phyloP scores from a whole-genome alignment of 2,888 invertebrate species.

The Chironomus riparius region DNA sequence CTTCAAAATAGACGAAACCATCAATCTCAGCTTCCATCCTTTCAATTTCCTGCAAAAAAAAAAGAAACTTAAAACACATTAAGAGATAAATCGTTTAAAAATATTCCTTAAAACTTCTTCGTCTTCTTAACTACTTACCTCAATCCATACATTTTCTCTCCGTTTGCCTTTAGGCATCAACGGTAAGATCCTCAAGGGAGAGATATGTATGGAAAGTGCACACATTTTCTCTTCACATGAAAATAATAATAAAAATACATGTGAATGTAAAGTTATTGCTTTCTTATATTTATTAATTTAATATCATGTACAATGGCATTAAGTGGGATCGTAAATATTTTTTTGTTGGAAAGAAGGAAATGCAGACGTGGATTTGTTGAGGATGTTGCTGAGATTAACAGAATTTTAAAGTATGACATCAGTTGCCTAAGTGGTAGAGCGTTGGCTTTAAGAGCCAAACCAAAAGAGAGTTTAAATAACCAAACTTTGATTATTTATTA shows the following conservation, averaged over 20 bases:
- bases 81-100: background rate
- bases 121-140: too few species aligned
- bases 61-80: background rate
- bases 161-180: too few species aligned
- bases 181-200: background rate
- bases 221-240: background rate
- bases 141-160: too few species aligned
- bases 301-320: conserved; percentile 16
- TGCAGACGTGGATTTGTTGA: background rate
- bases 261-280: background rate
- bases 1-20: too few species aligned
- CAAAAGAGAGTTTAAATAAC: too few species aligned
- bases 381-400: too few species aligned
- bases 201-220: background rate
- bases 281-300: conserved; percentile 18
- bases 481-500: too few species aligned
- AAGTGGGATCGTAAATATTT: conserved; percentile 14
- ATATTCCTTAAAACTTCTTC: background rate
- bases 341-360: background rate
- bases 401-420: too few species aligned
- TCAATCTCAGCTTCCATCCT: too few species aligned
- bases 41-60: too few species aligned
- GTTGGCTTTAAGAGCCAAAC: too few species aligned
- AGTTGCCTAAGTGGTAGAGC: too few species aligned
- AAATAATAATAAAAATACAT: background rate